A percentile compares a stretch with the other conserved stretches of the same genome.
Conservation (phyloP, 2,797 vertebrate species). For the Alca torda region DNA sequence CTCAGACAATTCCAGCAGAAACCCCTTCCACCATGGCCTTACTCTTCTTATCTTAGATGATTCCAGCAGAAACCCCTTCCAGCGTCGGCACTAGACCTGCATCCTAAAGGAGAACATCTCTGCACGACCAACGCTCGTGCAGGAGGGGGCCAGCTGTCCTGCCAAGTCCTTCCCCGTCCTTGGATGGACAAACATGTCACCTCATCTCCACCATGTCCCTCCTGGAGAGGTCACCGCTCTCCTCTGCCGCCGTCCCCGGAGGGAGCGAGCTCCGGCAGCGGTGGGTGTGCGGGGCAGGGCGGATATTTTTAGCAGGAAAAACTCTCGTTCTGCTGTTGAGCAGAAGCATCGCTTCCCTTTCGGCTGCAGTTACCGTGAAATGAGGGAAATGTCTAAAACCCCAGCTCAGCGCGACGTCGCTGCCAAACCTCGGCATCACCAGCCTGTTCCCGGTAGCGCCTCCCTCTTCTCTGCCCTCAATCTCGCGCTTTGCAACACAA, state of each 20-base stretch:
- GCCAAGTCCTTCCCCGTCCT: background rate
- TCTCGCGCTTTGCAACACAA: background rate
- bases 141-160: background rate
- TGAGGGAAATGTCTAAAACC: background rate
- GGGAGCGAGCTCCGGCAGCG: fast-evolving
- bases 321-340: background rate
- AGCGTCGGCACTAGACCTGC: fast-evolving
- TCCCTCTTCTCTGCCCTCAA: background rate
- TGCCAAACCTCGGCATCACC: background rate
- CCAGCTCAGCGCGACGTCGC: fast-evolving
- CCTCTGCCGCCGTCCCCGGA: background rate
- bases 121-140: fast-evolving
- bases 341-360: slow-evolving; percentile 10
- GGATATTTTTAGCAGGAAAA: background rate
- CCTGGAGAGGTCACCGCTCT: background rate
- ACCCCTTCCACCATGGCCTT: too few relatives aligned
- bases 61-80: background rate
- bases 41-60: background rate
- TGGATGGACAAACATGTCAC: background rate
- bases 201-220: background rate
- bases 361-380: background rate
- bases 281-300: background rate
- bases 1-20: background rate
- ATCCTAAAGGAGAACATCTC: background rate
- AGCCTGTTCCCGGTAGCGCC: background rate